Percentiles rank a stretch among this genome's conserved stretches.
phyloP scores from a whole-genome alignment of 2,113 vertebrate species.

The Channa maculata region DNA sequence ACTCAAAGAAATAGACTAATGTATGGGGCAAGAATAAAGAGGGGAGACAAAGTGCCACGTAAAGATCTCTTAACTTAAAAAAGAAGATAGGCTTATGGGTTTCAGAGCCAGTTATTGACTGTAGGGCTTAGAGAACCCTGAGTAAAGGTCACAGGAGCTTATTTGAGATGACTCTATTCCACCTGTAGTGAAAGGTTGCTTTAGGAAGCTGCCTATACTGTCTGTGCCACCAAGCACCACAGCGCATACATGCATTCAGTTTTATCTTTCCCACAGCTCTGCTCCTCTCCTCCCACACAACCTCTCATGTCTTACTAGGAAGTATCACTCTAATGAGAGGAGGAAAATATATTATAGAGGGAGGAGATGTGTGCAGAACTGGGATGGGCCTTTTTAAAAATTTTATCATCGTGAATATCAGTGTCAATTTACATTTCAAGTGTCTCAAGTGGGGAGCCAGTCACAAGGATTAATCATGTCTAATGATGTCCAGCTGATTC shows the following conservation, averaged over 20 bases:
- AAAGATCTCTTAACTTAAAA: conserved; percentile 22
- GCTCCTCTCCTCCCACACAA: conserved; percentile 47
- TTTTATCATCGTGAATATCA: conserved; percentile 15
- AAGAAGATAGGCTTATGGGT: conserved; percentile 6
- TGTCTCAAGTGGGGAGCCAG: conserved; percentile 9
- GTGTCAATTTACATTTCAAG: conserved; percentile 25
- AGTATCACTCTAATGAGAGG: conserved; percentile 44
- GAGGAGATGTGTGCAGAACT: conserved; percentile 26
- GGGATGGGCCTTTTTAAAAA: background rate
- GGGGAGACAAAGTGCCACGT: background rate
- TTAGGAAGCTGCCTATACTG: background rate
- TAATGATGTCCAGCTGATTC: conserved; percentile 39
- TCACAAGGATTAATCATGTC: conserved; percentile 15
- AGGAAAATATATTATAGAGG: conserved; percentile 32
- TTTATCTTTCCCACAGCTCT: conserved; percentile 22
- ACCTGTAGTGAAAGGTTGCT: conserved; percentile 17
- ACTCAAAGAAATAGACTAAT: conserved; percentile 8
- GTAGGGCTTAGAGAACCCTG: conserved; percentile 15
- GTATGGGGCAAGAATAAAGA: background rate
- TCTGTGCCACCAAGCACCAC: conserved; percentile 17
- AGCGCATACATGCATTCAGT: conserved; percentile 10
- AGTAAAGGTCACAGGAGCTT: conserved; percentile 38
- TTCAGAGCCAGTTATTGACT: conserved; percentile 27
- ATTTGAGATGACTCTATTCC: conserved; percentile 43
- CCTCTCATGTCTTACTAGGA: conserved; percentile 41